Conservation (phyloP, 2,888 invertebrate genomes). For the Eilema sororculum region DNA sequence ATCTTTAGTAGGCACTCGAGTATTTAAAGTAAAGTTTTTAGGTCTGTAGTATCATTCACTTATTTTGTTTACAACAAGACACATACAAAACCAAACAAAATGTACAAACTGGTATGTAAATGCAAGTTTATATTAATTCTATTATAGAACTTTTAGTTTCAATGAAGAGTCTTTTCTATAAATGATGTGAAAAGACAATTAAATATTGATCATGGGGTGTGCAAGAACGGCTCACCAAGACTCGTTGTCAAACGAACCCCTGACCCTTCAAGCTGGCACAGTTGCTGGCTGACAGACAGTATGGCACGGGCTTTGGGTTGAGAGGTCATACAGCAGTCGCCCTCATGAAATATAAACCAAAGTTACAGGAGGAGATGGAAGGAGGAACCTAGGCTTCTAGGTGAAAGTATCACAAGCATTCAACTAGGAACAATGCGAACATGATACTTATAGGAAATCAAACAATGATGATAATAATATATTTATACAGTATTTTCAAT, state of each 20-base stretch:
- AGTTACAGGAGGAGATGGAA: too few species aligned
- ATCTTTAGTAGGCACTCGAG: slow-evolving; percentile 58
- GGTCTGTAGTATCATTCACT: slow-evolving; percentile 63
- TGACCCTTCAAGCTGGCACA: neutral
- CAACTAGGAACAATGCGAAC: neutral
- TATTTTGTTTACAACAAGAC: slow-evolving; percentile 51
- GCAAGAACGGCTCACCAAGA: neutral
- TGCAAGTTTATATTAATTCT: neutral
- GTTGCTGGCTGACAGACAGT: neutral
- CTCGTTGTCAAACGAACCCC: neutral
- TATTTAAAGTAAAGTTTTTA: slow-evolving; percentile 70
- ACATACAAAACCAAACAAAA: slow-evolving; percentile 63
- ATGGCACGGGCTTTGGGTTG: too few species aligned
- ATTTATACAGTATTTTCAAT: neutral
- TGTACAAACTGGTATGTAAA: slow-evolving; percentile 82
- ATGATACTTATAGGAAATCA: neutral
- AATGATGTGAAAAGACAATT: neutral
- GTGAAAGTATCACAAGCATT: too few species aligned
- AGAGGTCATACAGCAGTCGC: too few species aligned
- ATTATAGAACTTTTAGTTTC: slow-evolving; percentile 1
- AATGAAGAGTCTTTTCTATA: neutral
- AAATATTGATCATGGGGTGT: neutral
- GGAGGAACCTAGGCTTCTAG: too few species aligned
- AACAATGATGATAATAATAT: too few species aligned
- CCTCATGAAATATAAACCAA: too few species aligned